Percentiles rank a stretch among this genome's conserved stretches.
Conservation (phyloP, 2,113 vertebrate species). For the Mixornis gularis region DNA sequence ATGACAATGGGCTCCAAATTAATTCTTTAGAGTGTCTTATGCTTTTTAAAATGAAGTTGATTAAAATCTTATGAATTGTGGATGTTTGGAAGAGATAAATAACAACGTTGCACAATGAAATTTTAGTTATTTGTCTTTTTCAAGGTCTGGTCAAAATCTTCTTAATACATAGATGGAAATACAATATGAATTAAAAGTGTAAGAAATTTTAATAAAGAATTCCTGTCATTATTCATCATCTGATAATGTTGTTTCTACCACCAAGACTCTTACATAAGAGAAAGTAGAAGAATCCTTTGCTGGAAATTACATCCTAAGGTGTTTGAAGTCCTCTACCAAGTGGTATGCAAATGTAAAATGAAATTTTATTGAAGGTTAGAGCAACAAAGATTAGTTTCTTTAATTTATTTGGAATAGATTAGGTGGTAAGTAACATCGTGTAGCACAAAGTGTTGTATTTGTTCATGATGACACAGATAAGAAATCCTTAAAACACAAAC, state of each 20-base stretch:
- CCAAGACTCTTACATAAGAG: background rate
- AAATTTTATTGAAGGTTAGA: background rate
- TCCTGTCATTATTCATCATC: background rate
- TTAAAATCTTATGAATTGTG: background rate
- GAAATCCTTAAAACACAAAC: slow-evolving; percentile 14
- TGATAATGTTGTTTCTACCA: background rate
- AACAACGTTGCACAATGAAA: background rate
- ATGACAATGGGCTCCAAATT: background rate
- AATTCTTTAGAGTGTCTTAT: background rate
- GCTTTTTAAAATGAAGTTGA: background rate
- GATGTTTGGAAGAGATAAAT: background rate
- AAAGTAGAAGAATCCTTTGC: background rate
- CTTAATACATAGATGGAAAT: background rate
- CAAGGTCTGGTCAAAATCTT: background rate
- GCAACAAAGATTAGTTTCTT: slow-evolving; percentile 35
- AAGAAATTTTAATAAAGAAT: background rate
- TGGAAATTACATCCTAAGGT: background rate
- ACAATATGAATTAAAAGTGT: background rate
- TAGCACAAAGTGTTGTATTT: slow-evolving; percentile 3
- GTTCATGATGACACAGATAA: slow-evolving; percentile 8
- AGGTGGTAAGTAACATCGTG: slow-evolving; percentile 52
- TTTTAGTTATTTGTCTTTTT: background rate
- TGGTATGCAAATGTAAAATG: background rate
- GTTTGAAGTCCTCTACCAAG: background rate
- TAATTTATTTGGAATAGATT: slow-evolving; percentile 77